Percentiles rank a stretch among this genome's conserved stretches.
These are phyloP conservation scores for Neoniphon sammara DNA, from an alignment of 2,797 vertebrate genomes.

Conservation along the genomic window DNA sequence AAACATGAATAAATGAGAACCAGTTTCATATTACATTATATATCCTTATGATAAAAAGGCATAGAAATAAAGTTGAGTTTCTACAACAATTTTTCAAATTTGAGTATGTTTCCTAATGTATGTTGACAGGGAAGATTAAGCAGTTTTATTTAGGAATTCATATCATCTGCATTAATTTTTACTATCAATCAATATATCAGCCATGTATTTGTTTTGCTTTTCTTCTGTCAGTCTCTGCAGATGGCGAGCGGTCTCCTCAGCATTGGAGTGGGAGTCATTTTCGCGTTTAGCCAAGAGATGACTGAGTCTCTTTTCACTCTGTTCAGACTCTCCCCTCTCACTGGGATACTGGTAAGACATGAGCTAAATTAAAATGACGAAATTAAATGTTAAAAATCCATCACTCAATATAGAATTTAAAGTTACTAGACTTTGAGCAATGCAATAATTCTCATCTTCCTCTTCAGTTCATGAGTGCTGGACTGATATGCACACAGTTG, in stretches of 20 bases:
- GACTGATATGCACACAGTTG: slow-evolving; percentile 72
- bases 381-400: neutral
- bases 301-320: slow-evolving; percentile 6
- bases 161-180: too few species aligned
- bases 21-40: neutral
- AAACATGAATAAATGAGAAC: neutral
- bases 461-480: slow-evolving; percentile 77
- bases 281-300: slow-evolving; percentile 57
- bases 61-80: too few species aligned
- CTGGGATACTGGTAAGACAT: slow-evolving; percentile 74
- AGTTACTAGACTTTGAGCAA: neutral
- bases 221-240: slow-evolving; percentile 75
- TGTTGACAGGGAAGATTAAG: neutral
- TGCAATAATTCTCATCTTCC: neutral
- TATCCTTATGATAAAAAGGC: too few species aligned
- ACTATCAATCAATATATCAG: too few species aligned
- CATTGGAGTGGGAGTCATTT: slow-evolving; percentile 77
- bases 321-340: slow-evolving; percentile 80
- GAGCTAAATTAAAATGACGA: neutral
- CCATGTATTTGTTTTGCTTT: slow-evolving; percentile 6
- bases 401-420: neutral
- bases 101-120: too few species aligned
- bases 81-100: too few species aligned
- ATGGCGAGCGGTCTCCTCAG: slow-evolving; percentile 76
- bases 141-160: neutral